A percentile compares a stretch with the other conserved stretches of the same genome.
phyloP scores from a whole-genome alignment of 2,888 invertebrate genomes.

The Serrognathus titanus region DNA sequence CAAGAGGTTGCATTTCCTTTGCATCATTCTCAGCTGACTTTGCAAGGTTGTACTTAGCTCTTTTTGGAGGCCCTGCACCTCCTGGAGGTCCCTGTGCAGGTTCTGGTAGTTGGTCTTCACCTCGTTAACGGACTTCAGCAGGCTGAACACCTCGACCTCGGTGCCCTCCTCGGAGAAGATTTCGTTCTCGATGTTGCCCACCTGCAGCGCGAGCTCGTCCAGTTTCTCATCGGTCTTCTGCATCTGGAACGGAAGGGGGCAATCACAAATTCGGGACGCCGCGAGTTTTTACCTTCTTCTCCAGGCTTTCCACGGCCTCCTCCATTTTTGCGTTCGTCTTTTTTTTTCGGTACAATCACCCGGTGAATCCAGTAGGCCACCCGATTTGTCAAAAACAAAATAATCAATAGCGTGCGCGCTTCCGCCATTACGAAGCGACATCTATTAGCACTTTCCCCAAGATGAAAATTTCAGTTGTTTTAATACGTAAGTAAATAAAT shows the following conservation, averaged over 20 bases:
- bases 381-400: constrained; percentile 6
- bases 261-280: background rate
- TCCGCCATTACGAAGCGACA: constrained; percentile 1
- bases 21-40: constrained; percentile 67
- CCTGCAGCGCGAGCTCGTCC: constrained; percentile 70
- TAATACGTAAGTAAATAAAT: no score
- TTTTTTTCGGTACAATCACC: no score
- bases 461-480: no score
- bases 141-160: constrained; percentile 63
- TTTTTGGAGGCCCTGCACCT: constrained; percentile 75
- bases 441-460: no score
- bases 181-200: constrained; percentile 68
- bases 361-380: no score
- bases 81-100: constrained; percentile 71
- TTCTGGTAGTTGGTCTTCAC: constrained; percentile 78
- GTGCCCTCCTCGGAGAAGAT: constrained; percentile 51
- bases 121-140: constrained; percentile 74
- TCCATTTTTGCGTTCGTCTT: constrained; percentile 32
- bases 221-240: constrained; percentile 70
- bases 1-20: constrained; percentile 69
- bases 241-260: constrained; percentile 53
- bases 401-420: constrained; percentile 3
- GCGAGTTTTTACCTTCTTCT: constrained; percentile 39
- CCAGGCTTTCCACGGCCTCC: constrained; percentile 42
- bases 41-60: constrained; percentile 74